Evolutionary conservation across 2,888 invertebrate species (phyloP), one percentile per base, ranked within the genome.

Genomic region (Caenorhabditis angaria): DNA sequence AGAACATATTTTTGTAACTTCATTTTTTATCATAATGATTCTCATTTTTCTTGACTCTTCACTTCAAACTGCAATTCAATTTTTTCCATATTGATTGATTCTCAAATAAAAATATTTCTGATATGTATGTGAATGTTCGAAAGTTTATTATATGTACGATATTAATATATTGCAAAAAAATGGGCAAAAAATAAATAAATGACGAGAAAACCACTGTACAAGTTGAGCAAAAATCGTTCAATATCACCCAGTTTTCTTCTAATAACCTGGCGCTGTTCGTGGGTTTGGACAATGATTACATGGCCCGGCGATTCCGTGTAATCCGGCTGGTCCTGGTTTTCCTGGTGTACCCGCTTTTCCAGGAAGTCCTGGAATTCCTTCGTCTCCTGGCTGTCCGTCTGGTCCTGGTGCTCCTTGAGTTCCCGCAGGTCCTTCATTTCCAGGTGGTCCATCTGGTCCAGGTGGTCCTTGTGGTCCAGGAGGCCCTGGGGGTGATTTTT

Each of bases 241-340:
- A 50, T 8, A 4, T 50, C 22, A 20, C 50, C 24, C 50, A 24
- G 8, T 10, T 22, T 22, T 18, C 27, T 3, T n/a, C 76, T 71
- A 82, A 55, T 82, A 82, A 53, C 82, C 82, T 60, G 82, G 82
- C 10, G 82, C 82, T 2, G 82, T 82, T 67, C 82, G 55, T 5
- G 82, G 82, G 18, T 78, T 78, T 8, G 82, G 77, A 67, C 82
- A 82, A 48, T 82, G 82, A 48, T 73, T 70, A 60, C 82, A 82
- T 0, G 80, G 76, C 1, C 82, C 82, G 18, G 77, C 62, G 18
- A 68, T 67, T 53, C 82, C 82, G 28, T 76, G 74, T 10, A 55
- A 67, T 24, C 82, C 82, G 22, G 68, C 67, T 18, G 75, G 51
- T 29, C 82, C 82, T 0, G 72, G 70, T 32, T 66, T 65, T 47